Percentiles rank a stretch among this genome's conserved stretches.
Conservation (phyloP, 2,888 invertebrate species). For the Pachymerium ferrugineum region DNA sequence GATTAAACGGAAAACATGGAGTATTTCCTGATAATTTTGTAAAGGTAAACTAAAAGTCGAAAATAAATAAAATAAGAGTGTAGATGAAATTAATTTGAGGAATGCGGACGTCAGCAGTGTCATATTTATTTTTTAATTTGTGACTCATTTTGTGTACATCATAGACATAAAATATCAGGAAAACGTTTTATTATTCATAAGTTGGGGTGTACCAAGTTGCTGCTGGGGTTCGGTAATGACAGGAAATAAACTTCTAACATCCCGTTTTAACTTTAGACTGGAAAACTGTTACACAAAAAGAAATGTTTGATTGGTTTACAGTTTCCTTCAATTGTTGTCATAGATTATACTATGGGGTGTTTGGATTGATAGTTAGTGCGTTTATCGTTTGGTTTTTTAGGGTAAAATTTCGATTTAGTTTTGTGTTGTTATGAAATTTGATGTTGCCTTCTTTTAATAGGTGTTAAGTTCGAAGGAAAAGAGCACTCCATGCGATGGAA, state of each 20-base stretch:
- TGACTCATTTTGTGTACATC: no score
- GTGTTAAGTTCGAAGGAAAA: neutral
- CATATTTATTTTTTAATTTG: neutral
- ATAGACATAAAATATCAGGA: neutral
- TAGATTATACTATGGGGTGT: no score
- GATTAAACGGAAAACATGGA: constrained; percentile 69
- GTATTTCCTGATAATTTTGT: constrained; percentile 95
- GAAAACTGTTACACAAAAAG: neutral
- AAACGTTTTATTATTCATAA: neutral
- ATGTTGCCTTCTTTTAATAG: neutral
- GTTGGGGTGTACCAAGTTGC: neutral
- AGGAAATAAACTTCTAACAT: neutral
- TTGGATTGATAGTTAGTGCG: neutral
- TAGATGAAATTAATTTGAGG: no score
- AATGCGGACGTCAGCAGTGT: neutral
- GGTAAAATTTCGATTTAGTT: neutral
- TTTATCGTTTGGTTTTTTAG: neutral
- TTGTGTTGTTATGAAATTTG: neutral
- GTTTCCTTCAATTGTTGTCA: no score
- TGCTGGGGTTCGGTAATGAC: neutral
- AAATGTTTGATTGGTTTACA: no score
- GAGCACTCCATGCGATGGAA: neutral
- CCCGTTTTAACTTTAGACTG: neutral
- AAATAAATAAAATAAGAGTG: no score
- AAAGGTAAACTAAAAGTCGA: constrained; percentile 55